Base-by-base conservation (phyloP, 1,140 invertebrate species). In the Drosophila parabipectinata region DNA sequence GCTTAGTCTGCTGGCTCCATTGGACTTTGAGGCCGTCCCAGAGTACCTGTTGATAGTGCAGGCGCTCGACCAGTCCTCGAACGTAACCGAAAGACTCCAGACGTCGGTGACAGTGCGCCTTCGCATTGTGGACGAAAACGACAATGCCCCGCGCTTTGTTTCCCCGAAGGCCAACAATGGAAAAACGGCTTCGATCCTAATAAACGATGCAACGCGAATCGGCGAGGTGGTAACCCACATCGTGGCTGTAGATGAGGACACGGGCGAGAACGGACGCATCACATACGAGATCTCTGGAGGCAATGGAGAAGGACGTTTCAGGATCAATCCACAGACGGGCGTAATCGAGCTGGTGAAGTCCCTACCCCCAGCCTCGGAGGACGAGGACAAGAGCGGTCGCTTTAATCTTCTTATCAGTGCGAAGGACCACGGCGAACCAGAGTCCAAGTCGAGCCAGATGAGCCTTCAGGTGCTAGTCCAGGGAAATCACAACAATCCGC, bases 201-300 rank as follows among this genome's bases (percentile, higher is more conserved):
- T 95, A 0, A 93, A 92, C 45, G 93, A 93, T 62, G 90, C 92
- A 5, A 84, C 92, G 1, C 87, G 91, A 32, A 91, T 95, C 50
- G 96, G 96, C 2, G 94, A 94, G 63, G 91, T 94, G 6, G 90
- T 98, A 7, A 93, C 95, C 12, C 95, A 96, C 84, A 94, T 98
- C 3, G 94, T 98, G 28, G 98, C 98, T 1, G 93, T 96, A 0
- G 98, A 99, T 92, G 93, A 93, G 15, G 98, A 99, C 92, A 94
- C 95, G 0, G 95, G 95, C 28, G 95, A 97, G 45, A 98, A 98
- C 92, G 97, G 97, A 14, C 94, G 95, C 64, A 95, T 99, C 7
- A 96, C 95, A 0, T 99, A 98, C 84, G 94, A 95, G 18, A 96
- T 98, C 74, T 94, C 95, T 4, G 94, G 94, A 41, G 97, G 97